phyloP scores from a whole-genome alignment of 2,113 vertebrate genomes.

The Symphodus melops region DNA sequence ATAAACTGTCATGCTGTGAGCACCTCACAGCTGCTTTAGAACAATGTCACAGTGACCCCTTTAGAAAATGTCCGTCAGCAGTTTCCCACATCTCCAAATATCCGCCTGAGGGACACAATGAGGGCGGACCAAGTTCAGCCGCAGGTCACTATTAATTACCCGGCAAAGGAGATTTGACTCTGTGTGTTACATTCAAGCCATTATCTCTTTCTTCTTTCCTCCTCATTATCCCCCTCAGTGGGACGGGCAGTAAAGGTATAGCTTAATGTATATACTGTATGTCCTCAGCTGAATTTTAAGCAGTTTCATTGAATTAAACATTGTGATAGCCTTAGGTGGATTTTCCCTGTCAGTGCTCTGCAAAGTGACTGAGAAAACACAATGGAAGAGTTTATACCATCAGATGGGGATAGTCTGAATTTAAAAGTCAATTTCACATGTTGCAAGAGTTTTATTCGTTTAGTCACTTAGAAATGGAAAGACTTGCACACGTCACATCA shows the following conservation, averaged over 20 bases:
- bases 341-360: conserved; percentile 16
- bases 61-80: conserved; percentile 25
- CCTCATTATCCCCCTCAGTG: conserved; percentile 33
- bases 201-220: conserved; percentile 15
- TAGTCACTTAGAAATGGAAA: no score
- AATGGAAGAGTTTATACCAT: not conserved
- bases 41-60: conserved; percentile 18
- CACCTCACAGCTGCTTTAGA: not conserved
- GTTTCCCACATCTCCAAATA: conserved; percentile 1
- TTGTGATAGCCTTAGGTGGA: not conserved
- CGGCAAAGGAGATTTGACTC: conserved; percentile 20
- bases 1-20: not conserved
- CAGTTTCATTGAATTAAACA: conserved; percentile 45
- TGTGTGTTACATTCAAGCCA: conserved; percentile 41
- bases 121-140: conserved; percentile 46
- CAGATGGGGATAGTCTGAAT: not conserved
- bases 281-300: conserved; percentile 60
- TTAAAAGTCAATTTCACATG: not conserved
- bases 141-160: conserved; percentile 53
- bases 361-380: not conserved
- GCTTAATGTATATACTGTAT: conserved; percentile 11
- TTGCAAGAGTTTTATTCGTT: not conserved
- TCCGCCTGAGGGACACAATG: conserved; percentile 37
- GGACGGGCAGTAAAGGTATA: conserved; percentile 6
- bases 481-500: not conserved